These are phyloP conservation scores for Falcaria lacertinaria DNA, from an alignment of 2,888 invertebrate genomes.

Conservation along the genomic window DNA sequence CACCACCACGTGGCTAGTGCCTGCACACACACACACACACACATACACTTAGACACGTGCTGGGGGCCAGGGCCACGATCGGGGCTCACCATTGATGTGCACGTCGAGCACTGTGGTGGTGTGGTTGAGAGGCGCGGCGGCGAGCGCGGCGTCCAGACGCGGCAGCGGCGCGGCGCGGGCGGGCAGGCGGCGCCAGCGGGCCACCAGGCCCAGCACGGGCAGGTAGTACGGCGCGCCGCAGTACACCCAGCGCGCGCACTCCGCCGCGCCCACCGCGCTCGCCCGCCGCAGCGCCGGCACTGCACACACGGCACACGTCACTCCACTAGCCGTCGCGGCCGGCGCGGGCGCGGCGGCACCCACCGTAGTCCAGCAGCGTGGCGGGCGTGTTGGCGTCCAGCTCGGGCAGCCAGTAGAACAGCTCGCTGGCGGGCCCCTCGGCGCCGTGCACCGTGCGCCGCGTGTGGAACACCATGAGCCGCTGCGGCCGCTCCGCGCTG, in stretches of 20 bases:
- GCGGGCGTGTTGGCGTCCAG: slow-evolving; percentile 87
- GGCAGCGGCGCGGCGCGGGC: slow-evolving; percentile 71
- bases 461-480: slow-evolving; percentile 85
- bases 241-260: slow-evolving; percentile 83
- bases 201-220: slow-evolving; percentile 84
- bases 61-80: too few relatives aligned
- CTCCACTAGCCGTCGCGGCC: slow-evolving; percentile 67
- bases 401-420: slow-evolving; percentile 84
- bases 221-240: slow-evolving; percentile 90
- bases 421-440: slow-evolving; percentile 56
- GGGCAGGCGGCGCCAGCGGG: slow-evolving; percentile 82
- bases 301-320: background rate
- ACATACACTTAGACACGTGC: too few relatives aligned
- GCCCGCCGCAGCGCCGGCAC: background rate
- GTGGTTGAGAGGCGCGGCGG: slow-evolving; percentile 5
- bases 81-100: slow-evolving; percentile 8
- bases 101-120: slow-evolving; percentile 7
- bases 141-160: slow-evolving; percentile 31
- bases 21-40: slow-evolving; percentile 14
- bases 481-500: slow-evolving; percentile 81
- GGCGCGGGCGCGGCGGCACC: slow-evolving; percentile 59
- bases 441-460: slow-evolving; percentile 74
- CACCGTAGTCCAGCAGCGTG: slow-evolving; percentile 32
- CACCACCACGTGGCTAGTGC: slow-evolving; percentile 50
- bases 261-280: slow-evolving; percentile 19